Evolutionary conservation across 1,140 invertebrate species (phyloP), one percentile per base, ranked within the genome.

Genomic region (Thaumatotibia leucotreta): DNA sequence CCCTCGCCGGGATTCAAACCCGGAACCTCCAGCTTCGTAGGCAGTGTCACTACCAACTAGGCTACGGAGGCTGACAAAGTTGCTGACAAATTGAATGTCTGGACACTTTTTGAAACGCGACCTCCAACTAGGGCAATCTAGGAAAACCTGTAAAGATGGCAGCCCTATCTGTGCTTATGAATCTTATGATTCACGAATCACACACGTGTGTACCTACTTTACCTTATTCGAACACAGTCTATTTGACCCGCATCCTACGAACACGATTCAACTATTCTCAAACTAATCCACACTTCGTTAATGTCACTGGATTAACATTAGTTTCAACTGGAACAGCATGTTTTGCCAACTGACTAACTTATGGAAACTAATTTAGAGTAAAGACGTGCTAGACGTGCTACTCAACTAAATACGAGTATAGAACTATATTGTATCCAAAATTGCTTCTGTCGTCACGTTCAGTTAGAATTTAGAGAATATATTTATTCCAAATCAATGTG

Each of bases 281-380:
- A 58, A 58, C 52, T 58, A 58, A 58, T 58, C 52, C 52, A 10
- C 24, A 17, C n/a, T 58, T 58, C 52, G 52, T 58, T 58, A 29
- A 58, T 58, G 22, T 58, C n/a, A 27, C 52, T 0, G 23, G 11
- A 27, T 27, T 52, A 52, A 52, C 52, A 29, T 58, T 58, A 58
- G 23, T 58, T 58, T 58, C 22, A 14, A 27, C 24, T 27, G 6
- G 23, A 27, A 58, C 29, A 22, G 52, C 20, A 45, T 45, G 39
- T 45, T 17, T 45, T 45, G 39, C 17, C 39, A 45, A 20, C 39
- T 45, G 39, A 45, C 39, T 45, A 45, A 45, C 39, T 45, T 45
- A 20, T 45, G 39, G 6, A 45, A 45, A 45, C 39, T 45, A 45
- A 45, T 45, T 45, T 45, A 20, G 39, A 45, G 17, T 45, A 45